Evolutionary conservation across 2,888 invertebrate species (phyloP).

Genomic region (Rhagonycha lutea): DNA sequence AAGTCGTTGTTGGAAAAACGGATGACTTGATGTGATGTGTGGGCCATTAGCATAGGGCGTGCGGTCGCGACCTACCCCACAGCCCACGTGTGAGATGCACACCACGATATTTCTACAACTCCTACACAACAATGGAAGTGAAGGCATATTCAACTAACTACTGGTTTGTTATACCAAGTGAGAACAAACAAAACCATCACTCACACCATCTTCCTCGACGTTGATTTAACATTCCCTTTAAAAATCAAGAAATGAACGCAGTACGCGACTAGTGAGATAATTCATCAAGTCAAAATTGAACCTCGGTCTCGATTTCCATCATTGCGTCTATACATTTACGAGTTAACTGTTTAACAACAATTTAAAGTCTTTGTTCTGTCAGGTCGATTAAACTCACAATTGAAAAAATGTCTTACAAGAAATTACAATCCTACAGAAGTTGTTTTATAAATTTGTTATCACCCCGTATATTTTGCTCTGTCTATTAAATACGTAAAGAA

Average conservation of each 20-base stretch:
- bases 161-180: conserved; percentile 10
- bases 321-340: neutral
- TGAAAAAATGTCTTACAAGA: neutral
- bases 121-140: conserved; percentile 22
- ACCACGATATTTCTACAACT: conserved; percentile 23
- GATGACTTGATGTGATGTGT: conserved; percentile 37
- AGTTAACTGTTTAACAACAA: neutral
- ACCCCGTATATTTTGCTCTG: neutral
- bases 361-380: neutral
- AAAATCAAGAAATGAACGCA: neutral
- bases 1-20: conserved; percentile 34
- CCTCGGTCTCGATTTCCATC: neutral
- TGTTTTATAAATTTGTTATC: neutral
- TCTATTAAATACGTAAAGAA: neutral
- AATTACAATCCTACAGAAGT: neutral
- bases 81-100: conserved; percentile 43
- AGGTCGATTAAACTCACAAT: neutral
- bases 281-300: neutral
- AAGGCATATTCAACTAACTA: conserved; percentile 16
- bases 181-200: neutral
- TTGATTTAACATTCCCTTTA: neutral
- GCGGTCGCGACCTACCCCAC: conserved; percentile 43
- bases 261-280: neutral
- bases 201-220: neutral
- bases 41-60: conserved; percentile 45